Percentiles rank a stretch among this genome's conserved stretches.
These are phyloP conservation scores for Hypomecis atomaria DNA, from an alignment of 2,888 invertebrate species.

Conservation along the genomic window DNA sequence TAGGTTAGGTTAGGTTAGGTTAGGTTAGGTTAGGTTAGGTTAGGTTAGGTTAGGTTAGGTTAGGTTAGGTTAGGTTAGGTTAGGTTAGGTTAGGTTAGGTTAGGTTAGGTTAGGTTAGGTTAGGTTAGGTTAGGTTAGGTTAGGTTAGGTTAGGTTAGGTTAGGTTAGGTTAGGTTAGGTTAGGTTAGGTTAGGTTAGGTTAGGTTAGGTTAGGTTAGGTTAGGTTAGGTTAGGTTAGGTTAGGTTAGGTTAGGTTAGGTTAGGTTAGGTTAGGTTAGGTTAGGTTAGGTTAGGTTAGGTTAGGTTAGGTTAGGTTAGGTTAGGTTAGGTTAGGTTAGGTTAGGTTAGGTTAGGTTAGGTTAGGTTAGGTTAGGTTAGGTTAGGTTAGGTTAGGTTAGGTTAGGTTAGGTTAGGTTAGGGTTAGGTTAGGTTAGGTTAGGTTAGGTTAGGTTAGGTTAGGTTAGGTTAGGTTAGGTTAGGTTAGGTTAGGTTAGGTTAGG, in stretches of 20 bases:
- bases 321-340: too few species aligned
- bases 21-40: constrained; percentile 13
- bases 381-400: constrained; percentile 9
- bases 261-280: constrained; percentile 47
- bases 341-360: too few species aligned
- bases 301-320: constrained; percentile 9
- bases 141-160: constrained; percentile 23
- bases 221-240: constrained; percentile 29
- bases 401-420: background rate
- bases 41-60: constrained; percentile 15
- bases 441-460: too few species aligned
- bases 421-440: constrained; percentile 28
- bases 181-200: constrained; percentile 9
- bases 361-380: too few species aligned
- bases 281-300: constrained; percentile 5
- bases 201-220: constrained; percentile 5
- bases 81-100: constrained; percentile 16
- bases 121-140: constrained; percentile 24
- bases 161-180: constrained; percentile 30
- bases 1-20: constrained; percentile 14
- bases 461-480: too few species aligned
- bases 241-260: constrained; percentile 26
- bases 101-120: constrained; percentile 12
- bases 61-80: constrained; percentile 18
- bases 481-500: too few species aligned